These are phyloP conservation scores for Gibbula magus DNA, from an alignment of 2,888 invertebrate genomes.

Conservation along the genomic window DNA sequence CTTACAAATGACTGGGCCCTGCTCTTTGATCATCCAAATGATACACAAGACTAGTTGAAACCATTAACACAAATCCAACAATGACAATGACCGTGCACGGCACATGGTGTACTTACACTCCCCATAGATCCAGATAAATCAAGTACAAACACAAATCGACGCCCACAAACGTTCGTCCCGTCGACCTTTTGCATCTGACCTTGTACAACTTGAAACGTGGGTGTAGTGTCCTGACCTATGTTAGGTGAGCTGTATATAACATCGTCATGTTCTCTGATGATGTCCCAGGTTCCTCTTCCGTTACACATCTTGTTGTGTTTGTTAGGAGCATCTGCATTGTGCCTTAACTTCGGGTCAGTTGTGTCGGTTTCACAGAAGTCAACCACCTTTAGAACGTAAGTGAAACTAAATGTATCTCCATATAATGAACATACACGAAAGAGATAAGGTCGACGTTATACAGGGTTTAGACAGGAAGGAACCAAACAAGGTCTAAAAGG, in stretches of 20 bases:
- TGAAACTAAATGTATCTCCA: too few species aligned
- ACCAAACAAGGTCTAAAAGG: too few species aligned
- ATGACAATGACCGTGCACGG: too few species aligned
- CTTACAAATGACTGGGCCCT: too few species aligned
- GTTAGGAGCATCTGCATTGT: background rate
- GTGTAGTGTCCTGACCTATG: background rate
- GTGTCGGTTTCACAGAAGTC: background rate
- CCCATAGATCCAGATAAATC: background rate
- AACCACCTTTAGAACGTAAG: background rate
- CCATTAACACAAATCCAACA: too few species aligned
- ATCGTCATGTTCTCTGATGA: background rate
- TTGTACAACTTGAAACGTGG: background rate
- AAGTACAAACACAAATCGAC: background rate
- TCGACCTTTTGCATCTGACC: background rate
- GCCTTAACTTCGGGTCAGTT: background rate
- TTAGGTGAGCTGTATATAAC: background rate
- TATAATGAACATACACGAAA: too few species aligned
- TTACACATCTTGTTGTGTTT: too few species aligned
- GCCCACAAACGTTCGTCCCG: background rate
- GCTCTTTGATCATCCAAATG: too few species aligned
- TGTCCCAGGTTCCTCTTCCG: too few species aligned
- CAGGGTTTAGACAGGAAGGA: too few species aligned
- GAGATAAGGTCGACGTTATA: too few species aligned
- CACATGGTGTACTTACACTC: background rate
- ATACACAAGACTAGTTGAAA: too few species aligned